Percentiles rank a stretch among this genome's conserved stretches.
Conservation (phyloP, 2,797 vertebrate species). For the Falco novaeseelandiae region DNA sequence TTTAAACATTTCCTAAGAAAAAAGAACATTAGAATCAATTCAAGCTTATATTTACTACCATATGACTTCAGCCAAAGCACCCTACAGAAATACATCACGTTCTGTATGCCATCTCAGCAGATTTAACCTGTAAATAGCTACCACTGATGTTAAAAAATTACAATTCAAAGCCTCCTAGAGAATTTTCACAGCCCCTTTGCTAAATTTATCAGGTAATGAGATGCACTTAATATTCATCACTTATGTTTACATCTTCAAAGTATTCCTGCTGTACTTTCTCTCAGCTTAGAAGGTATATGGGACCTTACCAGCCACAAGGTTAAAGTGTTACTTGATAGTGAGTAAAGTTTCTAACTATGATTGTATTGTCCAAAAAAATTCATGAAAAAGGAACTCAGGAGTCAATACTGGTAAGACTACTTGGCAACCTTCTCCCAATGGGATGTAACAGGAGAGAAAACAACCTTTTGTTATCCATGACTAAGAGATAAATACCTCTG, state of each 20-base stretch:
- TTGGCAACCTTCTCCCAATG: background rate
- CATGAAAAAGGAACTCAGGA: background rate
- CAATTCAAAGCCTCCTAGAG: background rate
- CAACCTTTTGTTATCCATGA: background rate
- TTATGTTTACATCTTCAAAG: background rate
- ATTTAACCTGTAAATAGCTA: background rate
- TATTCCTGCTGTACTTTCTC: background rate
- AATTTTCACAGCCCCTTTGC: background rate
- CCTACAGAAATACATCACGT: background rate
- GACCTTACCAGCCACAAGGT: background rate
- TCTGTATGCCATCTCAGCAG: background rate
- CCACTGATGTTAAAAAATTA: background rate
- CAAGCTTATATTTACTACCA: background rate
- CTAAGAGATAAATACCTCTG: background rate
- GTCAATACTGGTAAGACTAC: background rate
- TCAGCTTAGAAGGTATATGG: background rate
- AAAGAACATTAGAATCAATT: background rate
- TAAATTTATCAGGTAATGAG: background rate
- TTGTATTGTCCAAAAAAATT: background rate
- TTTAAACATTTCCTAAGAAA: background rate
- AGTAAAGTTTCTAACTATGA: background rate
- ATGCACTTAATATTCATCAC: background rate
- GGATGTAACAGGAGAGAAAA: background rate
- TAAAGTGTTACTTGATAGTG: background rate
- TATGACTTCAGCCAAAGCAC: slow-evolving; percentile 1